Evolutionary conservation across 1,140 invertebrate species (phyloP).

Genomic region (Lepidurus couesii): DNA sequence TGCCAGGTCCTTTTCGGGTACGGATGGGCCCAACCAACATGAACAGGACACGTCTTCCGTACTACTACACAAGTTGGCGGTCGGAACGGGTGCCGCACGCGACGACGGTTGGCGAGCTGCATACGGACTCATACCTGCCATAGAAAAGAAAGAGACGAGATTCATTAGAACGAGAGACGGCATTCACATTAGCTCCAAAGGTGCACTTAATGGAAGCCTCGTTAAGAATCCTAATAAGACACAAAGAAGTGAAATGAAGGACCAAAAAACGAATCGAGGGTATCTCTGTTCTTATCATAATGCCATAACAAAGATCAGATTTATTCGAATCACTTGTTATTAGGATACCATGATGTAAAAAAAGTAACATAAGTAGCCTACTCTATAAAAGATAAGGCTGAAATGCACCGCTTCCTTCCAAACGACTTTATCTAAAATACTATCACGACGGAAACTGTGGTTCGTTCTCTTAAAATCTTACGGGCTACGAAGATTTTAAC

Average conservation of each 20-base stretch:
- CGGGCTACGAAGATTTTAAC: neutral
- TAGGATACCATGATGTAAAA: too few species aligned
- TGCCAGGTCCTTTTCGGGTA: conserved; percentile 26
- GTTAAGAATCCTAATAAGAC: too few species aligned
- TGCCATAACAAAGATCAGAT: neutral
- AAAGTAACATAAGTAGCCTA: too few species aligned
- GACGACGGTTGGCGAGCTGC: neutral
- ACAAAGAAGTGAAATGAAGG: neutral
- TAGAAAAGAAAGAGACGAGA: neutral
- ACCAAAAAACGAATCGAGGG: neutral
- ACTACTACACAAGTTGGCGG: neutral
- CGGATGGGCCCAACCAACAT: conserved; percentile 23
- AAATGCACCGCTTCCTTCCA: too few species aligned
- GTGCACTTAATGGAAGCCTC: too few species aligned
- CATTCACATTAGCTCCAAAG: too few species aligned
- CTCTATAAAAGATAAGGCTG: too few species aligned
- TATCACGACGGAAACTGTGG: neutral
- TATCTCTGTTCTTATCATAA: neutral
- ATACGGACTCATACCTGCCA: neutral
- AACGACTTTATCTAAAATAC: neutral
- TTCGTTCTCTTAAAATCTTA: neutral
- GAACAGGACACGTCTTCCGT: neutral
- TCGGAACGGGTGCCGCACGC: neutral
- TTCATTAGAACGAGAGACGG: too few species aligned
- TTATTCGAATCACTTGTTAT: neutral